phyloP scores from a whole-genome alignment of 1,140 invertebrate species.

The Batillaria attramentaria region DNA sequence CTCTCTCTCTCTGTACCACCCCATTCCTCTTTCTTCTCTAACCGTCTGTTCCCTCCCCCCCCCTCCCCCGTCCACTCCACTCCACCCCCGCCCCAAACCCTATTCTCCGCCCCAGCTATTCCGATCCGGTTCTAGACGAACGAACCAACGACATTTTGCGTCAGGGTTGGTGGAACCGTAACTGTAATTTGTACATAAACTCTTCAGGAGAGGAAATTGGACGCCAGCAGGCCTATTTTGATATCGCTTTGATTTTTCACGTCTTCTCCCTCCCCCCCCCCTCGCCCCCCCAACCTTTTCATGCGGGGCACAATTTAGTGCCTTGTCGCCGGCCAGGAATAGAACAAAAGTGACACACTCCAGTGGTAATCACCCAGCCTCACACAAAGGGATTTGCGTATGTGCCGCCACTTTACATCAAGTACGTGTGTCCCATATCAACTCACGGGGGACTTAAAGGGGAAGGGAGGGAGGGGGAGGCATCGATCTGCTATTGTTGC shows the following conservation, averaged over 20 bases:
- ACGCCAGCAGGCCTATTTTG: slow-evolving; percentile 27
- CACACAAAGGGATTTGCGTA: too few species aligned
- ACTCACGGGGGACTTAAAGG: background rate
- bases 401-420: too few species aligned
- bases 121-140: too few species aligned
- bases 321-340: background rate
- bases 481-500: background rate
- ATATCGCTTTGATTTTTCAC: slow-evolving; percentile 29
- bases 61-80: background rate
- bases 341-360: too few species aligned
- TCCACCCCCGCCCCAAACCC: background rate
- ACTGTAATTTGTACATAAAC: slow-evolving; percentile 29
- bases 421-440: too few species aligned
- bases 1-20: slow-evolving; percentile 25
- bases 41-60: background rate
- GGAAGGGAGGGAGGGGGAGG: background rate
- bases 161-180: background rate
- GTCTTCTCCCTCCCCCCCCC: background rate
- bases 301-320: background rate
- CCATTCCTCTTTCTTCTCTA: background rate
- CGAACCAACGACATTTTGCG: background rate
- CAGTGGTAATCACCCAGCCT: too few species aligned
- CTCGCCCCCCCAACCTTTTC: background rate
- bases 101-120: too few species aligned
- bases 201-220: slow-evolving; percentile 22